Evolutionary conservation across 1,140 invertebrate species (phyloP).

Genomic region (Dreissena rostriformis): DNA sequence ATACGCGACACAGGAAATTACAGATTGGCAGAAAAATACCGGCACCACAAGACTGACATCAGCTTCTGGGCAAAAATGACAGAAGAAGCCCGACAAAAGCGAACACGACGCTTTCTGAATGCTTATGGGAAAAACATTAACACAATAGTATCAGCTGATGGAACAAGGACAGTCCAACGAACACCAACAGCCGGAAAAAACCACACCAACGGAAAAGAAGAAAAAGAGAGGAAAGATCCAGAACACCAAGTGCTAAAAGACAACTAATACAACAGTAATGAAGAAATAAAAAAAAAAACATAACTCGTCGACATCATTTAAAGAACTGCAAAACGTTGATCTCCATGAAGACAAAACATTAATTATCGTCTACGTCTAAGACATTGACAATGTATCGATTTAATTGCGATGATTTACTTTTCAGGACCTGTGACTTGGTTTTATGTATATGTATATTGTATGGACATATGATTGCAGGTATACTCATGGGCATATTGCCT

Average conservation of each 20-base stretch:
- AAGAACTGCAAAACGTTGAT: too few species aligned
- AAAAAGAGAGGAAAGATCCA: slow-evolving; percentile 16
- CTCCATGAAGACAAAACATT: too few species aligned
- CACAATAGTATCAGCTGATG: not conserved
- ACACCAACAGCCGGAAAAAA: slow-evolving; percentile 1
- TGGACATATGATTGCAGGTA: too few species aligned
- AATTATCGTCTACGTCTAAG: too few species aligned
- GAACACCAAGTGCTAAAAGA: slow-evolving; percentile 23
- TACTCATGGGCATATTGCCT: too few species aligned
- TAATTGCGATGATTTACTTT: too few species aligned
- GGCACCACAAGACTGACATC: not conserved
- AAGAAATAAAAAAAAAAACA: too few species aligned
- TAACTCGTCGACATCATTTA: too few species aligned
- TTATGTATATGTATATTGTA: too few species aligned
- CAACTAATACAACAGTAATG: too few species aligned
- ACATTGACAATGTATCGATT: too few species aligned
- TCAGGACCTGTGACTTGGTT: too few species aligned
- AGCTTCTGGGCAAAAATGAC: not conserved
- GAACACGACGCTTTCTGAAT: not conserved
- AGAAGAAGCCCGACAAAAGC: slow-evolving; percentile 2
- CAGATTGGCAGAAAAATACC: not conserved
- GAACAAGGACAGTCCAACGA: not conserved
- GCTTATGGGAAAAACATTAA: slow-evolving; percentile 11
- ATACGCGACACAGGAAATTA: not conserved
- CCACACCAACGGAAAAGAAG: not conserved